Percentiles rank a stretch among this genome's conserved stretches.
Conservation (phyloP, 2,888 invertebrate species). For the Scaptomyza parva region DNA sequence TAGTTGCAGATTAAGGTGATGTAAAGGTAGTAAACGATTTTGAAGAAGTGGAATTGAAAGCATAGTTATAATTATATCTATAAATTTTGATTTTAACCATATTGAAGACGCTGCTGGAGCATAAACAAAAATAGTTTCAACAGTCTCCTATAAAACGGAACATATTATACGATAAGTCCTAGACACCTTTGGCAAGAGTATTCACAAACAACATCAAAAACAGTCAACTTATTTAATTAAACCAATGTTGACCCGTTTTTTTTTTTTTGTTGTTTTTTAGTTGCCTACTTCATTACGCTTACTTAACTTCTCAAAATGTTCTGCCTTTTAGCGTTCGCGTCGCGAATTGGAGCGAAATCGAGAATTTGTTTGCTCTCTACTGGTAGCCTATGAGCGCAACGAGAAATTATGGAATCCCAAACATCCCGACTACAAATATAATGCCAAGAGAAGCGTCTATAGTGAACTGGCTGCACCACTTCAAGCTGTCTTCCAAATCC, state of each 20-base stretch:
- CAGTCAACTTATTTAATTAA: conserved; percentile 30
- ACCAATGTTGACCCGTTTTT: conserved; percentile 27
- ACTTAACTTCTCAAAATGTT: not conserved
- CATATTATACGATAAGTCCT: not conserved
- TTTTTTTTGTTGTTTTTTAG: too few species aligned
- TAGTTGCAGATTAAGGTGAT: too few species aligned
- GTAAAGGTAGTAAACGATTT: too few species aligned
- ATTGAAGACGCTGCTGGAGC: too few species aligned
- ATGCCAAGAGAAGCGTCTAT: conserved; percentile 72
- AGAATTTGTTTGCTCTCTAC: conserved; percentile 68
- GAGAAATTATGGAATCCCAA: conserved; percentile 81
- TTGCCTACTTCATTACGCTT: too few species aligned
- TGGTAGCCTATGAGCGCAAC: conserved; percentile 71
- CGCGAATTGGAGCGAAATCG: conserved; percentile 73
- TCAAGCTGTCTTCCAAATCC: conserved; percentile 61
- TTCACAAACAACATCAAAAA: not conserved
- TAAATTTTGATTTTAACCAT: too few species aligned
- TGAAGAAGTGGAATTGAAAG: too few species aligned
- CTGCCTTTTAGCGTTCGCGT: conserved; percentile 54
- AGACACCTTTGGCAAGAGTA: not conserved
- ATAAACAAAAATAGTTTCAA: too few species aligned
- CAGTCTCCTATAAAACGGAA: not conserved
- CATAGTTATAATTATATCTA: too few species aligned
- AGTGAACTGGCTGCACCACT: conserved; percentile 70
- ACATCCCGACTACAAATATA: conserved; percentile 79